Base-by-base conservation (phyloP, 2,797 vertebrate genomes). In the Dryobates pubescens region DNA sequence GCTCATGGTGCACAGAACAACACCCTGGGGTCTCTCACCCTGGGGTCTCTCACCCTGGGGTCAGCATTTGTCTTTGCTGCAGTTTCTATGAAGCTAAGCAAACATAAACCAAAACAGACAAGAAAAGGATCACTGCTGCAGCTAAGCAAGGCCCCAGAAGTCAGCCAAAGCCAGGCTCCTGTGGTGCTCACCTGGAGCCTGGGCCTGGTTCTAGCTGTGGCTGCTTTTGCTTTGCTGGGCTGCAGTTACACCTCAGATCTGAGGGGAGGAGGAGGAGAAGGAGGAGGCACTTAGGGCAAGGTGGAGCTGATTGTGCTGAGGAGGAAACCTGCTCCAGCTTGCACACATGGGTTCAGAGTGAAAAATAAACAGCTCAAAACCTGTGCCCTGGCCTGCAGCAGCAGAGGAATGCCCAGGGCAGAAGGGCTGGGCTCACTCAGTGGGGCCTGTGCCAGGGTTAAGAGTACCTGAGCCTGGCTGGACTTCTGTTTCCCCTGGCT, bases 1-100 rank as follows among this genome's bases (percentile, higher is more conserved):
- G 54, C 74, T 79, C 9, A 9, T 82, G 76, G 71, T 86, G 58
- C 78, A 74, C 7, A 81, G 47, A 69, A 29, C 70, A 34, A 78
- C 32, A 69, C 45, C 47, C 83, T 59, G 77, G n/a, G 86, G 23
- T 38, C 64, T 84, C 3, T 83, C 81, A 79, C 69, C 77, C 86
- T 5, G 70, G 30, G 72, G 51, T 36, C 63, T 84, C 3, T 83
- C 81, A 78, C 69, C 77, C 86, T 6, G 69, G 27, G 72, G 51
- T 78, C 90, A 91, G 70, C 77, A 64, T 90, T 76, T 86, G 83
- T 63, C 86, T 54, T 86, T 73, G 76, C 61, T 58, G 36, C 56
- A 14, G 26, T 18, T 86, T 88, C 86, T 65, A 92, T 70, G 57
- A 79, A 78, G 70, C 80, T 75, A 92, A 81, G 65, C 64, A 84